Conservation (phyloP, 2,797 vertebrate genomes). For the Megalops cyprinoides region DNA sequence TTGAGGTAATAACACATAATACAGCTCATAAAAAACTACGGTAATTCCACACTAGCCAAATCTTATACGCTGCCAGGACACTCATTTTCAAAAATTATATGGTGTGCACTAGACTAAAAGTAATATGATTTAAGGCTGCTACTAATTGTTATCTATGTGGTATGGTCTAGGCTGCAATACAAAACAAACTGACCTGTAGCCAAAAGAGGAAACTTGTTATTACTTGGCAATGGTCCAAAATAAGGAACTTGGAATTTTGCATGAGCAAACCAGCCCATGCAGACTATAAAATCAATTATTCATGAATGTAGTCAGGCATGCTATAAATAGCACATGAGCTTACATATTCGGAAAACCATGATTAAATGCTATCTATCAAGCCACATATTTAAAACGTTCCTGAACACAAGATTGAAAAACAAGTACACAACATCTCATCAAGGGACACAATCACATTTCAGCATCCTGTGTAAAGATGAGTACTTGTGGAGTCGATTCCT, state of each 20-base stretch:
- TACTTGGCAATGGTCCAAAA: conserved; percentile 14
- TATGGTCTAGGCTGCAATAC: background rate
- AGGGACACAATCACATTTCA: background rate
- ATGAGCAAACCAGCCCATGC: background rate
- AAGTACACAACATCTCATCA: background rate
- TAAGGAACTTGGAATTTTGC: background rate
- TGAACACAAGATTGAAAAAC: background rate
- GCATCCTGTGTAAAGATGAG: background rate
- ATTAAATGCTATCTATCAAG: background rate
- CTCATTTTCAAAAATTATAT: background rate
- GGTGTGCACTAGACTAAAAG: background rate
- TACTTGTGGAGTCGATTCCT: background rate
- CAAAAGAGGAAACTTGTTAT: conserved; percentile 19
- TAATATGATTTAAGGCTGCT: background rate
- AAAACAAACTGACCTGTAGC: background rate
- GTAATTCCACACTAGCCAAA: background rate
- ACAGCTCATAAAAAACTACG: too few relatives aligned
- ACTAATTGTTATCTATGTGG: conserved; percentile 21
- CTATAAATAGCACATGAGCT: background rate
- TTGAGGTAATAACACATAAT: too few relatives aligned
- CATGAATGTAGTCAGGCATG: background rate
- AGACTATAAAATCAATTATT: background rate
- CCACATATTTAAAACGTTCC: background rate
- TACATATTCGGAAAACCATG: background rate
- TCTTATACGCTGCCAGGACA: background rate